phyloP scores from a whole-genome alignment of 2,113 vertebrate species.

The Petromus typicus region DNA sequence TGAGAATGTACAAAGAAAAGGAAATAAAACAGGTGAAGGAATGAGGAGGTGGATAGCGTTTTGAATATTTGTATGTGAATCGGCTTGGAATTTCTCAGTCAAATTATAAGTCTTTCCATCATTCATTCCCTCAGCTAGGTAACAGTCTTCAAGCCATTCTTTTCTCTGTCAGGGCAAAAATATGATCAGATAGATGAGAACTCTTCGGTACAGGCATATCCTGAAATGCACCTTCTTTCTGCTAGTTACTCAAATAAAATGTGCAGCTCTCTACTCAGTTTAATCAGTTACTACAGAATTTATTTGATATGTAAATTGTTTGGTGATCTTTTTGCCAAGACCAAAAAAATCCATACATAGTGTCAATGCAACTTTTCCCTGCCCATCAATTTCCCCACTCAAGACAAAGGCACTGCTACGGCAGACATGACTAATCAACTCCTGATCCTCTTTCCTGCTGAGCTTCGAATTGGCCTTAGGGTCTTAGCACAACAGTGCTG shows the following conservation, averaged over 20 bases:
- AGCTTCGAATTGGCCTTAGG: background rate
- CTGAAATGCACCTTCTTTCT: background rate
- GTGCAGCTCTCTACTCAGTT: background rate
- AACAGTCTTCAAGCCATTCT: background rate
- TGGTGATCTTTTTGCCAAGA: slow-evolving; percentile 38
- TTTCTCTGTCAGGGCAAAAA: slow-evolving; percentile 16
- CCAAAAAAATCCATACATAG: background rate
- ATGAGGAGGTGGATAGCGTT: no score
- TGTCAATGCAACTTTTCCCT: background rate
- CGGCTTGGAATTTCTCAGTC: background rate
- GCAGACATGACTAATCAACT: background rate
- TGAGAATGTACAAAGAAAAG: background rate
- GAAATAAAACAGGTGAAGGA: background rate
- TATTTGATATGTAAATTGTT: background rate
- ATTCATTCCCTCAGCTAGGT: background rate
- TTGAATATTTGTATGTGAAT: background rate
- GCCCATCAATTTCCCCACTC: background rate
- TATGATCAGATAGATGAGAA: background rate
- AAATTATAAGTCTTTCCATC: background rate
- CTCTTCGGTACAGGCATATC: background rate
- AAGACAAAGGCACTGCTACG: background rate
- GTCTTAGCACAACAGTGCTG: background rate
- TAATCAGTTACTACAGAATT: slow-evolving; percentile 9
- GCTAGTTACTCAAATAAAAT: background rate
- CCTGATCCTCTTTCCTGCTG: background rate